Evolutionary conservation across 2,888 invertebrate species (phyloP).

Genomic region (Drepanosiphum platanoidis): DNA sequence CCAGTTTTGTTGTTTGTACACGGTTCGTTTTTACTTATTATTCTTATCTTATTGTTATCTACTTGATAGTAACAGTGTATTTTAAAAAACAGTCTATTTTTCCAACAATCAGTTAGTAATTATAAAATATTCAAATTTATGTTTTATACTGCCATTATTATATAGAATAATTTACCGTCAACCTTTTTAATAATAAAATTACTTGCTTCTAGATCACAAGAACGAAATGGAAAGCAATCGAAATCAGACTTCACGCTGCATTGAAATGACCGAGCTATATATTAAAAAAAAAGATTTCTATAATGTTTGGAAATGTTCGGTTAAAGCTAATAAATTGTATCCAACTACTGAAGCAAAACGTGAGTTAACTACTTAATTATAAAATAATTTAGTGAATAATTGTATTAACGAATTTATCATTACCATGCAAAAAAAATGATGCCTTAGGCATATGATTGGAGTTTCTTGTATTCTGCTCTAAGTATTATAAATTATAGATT

Average conservation of each 20-base stretch:
- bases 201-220: not conserved
- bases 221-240: slow-evolving; percentile 85
- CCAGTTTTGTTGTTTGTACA: too few relatives aligned
- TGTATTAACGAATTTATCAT: too few relatives aligned
- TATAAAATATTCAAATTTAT: not conserved
- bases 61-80: too few relatives aligned
- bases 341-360: slow-evolving; percentile 86
- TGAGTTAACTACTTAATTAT: slow-evolving; percentile 66
- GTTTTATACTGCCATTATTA: not conserved
- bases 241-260: slow-evolving; percentile 91
- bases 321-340: slow-evolving; percentile 88
- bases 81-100: too few relatives aligned
- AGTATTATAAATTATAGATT: too few relatives aligned
- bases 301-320: slow-evolving; percentile 87
- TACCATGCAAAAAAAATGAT: too few relatives aligned
- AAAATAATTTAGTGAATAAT: too few relatives aligned
- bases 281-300: slow-evolving; percentile 80
- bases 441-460: too few relatives aligned
- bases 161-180: not conserved
- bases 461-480: too few relatives aligned
- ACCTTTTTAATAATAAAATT: not conserved
- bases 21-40: too few relatives aligned
- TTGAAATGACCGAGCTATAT: slow-evolving; percentile 82
- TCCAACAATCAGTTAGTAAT: not conserved
- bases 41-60: too few relatives aligned